Evolutionary conservation across 2,888 invertebrate species (phyloP).

Genomic region (Ectobius pallidus): DNA sequence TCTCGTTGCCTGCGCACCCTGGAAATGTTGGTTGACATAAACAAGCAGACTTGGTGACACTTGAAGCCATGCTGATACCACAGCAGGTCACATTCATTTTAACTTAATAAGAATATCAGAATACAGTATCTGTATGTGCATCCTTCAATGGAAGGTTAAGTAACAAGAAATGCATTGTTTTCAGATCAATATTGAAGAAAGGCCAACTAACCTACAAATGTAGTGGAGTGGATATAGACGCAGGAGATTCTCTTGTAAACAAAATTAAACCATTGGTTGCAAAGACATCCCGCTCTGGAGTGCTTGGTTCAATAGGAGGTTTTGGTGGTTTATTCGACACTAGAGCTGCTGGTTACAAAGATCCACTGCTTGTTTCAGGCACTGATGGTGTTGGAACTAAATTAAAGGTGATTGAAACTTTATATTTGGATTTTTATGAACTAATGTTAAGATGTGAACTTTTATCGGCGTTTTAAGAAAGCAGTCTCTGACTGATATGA

Average conservation of each 20-base stretch:
- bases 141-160: too few species aligned
- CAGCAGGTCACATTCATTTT: too few species aligned
- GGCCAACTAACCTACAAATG: slow-evolving; percentile 84
- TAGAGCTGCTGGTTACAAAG: slow-evolving; percentile 73
- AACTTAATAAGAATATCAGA: too few species aligned
- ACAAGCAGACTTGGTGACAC: too few species aligned
- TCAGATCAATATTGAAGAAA: slow-evolving; percentile 60
- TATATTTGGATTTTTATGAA: background rate
- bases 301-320: slow-evolving; percentile 84
- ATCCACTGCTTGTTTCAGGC: slow-evolving; percentile 90
- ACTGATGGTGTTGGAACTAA: slow-evolving; percentile 98
- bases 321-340: slow-evolving; percentile 94
- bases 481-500: too few species aligned
- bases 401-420: slow-evolving; percentile 70
- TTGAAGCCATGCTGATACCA: too few species aligned
- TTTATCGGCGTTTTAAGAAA: too few species aligned
- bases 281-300: slow-evolving; percentile 78
- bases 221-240: slow-evolving; percentile 92
- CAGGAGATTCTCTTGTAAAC: slow-evolving; percentile 86
- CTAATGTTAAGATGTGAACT: background rate
- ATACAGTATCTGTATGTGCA: too few species aligned
- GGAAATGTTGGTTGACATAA: too few species aligned
- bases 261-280: slow-evolving; percentile 81
- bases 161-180: too few species aligned
- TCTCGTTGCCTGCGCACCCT: too few species aligned